Evolutionary conservation across 2,888 invertebrate genomes (phyloP).

Genomic region (Zaprionus lineosus): DNA sequence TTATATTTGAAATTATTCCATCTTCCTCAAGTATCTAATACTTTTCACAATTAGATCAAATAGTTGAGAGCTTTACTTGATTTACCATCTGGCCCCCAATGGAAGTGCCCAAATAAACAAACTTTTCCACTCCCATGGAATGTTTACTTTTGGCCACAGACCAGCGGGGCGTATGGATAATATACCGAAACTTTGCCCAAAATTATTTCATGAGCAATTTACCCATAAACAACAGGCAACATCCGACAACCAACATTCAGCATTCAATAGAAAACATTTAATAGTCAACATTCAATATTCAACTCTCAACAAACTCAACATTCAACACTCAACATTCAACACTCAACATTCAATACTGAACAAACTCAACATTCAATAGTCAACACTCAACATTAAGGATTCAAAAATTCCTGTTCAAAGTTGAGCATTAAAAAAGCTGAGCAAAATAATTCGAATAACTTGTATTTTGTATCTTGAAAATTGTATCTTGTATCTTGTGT

Average conservation of each 20-base stretch:
- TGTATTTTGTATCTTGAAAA: slow-evolving; percentile 17
- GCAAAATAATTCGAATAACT: slow-evolving; percentile 71
- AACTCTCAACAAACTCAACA: slow-evolving; percentile 36
- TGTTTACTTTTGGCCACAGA: slow-evolving; percentile 38
- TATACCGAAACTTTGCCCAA: too few relatives aligned
- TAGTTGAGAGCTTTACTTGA: slow-evolving; percentile 50
- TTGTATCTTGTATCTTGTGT: slow-evolving; percentile 17
- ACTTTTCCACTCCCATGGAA: slow-evolving; percentile 27
- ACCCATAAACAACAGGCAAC: slow-evolving; percentile 36
- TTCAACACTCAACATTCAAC: slow-evolving; percentile 27
- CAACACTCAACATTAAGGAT: too few relatives aligned
- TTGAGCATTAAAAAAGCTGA: slow-evolving; percentile 38
- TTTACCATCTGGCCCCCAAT: slow-evolving; percentile 25
- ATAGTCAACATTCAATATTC: too few relatives aligned
- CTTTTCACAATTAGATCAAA: slow-evolving; percentile 39
- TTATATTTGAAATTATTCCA: slow-evolving; percentile 5
- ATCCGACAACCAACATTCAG: slow-evolving; percentile 18
- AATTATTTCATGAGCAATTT: slow-evolving; percentile 65
- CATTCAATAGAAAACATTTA: too few relatives aligned
- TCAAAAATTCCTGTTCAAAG: too few relatives aligned
- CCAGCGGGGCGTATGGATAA: slow-evolving; percentile 63
- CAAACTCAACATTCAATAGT: slow-evolving; percentile 19
- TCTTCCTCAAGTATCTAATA: slow-evolving; percentile 17
- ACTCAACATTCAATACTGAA: too few relatives aligned
- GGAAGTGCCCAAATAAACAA: slow-evolving; percentile 35